Evolutionary conservation across 2,797 vertebrate genomes (phyloP), one percentile per base, ranked within the genome.

Genomic region (Aphelocoma californica): DNA sequence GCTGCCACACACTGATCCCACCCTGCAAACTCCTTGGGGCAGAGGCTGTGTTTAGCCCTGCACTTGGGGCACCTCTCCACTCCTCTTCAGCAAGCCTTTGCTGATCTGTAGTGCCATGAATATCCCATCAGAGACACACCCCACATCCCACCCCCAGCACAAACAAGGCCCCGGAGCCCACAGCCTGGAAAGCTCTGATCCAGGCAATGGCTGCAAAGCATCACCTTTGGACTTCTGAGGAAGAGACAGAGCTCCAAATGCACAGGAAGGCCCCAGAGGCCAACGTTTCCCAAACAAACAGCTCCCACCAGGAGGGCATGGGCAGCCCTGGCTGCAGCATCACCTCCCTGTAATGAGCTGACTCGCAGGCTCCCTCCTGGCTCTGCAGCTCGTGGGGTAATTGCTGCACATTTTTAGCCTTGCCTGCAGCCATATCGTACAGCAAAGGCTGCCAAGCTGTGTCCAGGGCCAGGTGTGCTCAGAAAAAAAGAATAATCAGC

Each of bases 331-430:
- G 44, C 61, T 15, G 17, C 58, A 69, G 91, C 53, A 86, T 12
- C 0, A 2, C 75, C 74, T 38, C 75, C 34, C 73, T 40, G 26
- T 91, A 93, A 95, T 42, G 91, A 95, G 89, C 85, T 66, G 92
- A 86, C 87, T 93, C 6, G 0, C 47, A 38, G 92, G 95, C 92
- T 69, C 56, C 79, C 95, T 91, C 80, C 82, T 0, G 8, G 93
- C 89, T 94, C 47, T n/a, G 47, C 72, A 16, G 31, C 26, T 83
- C 9, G 1, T 32, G 31, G 54, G 67, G 86, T 80, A 91, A 93
- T 85, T 85, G 91, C 90, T 82, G 70, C 40, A 62, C 88, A 66
- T 47, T 93, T 96, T 88, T 44, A 97, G 92, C 86, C 66, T 96
- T 95, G 94, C 95, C 93, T 90, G 88, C 62, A 96, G 95, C 82